Evolutionary conservation across 1,140 invertebrate species (phyloP), one percentile per base, ranked within the genome.

Genomic region (Halictus rubicundus): DNA sequence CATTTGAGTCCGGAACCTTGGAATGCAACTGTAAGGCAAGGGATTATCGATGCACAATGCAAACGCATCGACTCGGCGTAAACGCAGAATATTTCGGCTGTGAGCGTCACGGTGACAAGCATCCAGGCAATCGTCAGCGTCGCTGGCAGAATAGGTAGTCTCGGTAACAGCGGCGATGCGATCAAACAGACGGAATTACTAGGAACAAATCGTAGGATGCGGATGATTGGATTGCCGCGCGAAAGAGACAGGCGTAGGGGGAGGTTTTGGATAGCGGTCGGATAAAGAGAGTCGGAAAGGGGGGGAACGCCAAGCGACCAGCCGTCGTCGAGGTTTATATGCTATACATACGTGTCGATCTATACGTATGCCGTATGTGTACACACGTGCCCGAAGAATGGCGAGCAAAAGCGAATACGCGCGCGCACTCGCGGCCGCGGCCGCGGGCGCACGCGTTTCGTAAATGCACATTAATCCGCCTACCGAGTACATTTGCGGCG

Each of bases 391-490:
- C 9, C 39, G 39, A 7, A 9, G 37, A 42, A 23, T 7, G 9
- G 32, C 27, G 57, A 49, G 21, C 46, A 14, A 49, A 42, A 21
- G 78, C 32, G 37, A 23, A 32, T 59, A 70, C 72, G 46, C 81
- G 2, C 78, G 77, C 79, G 84, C 42, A 46, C 10, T 12, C 42
- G 42, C 42, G 42, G 42, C 42, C 42, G 78, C 32, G 49, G 23
- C 42, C 63, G 73, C 69, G 60, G 63, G 79, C 54, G 46, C 81
- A 2, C 78, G 74, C 79, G 84, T 82, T 83, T 81, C 71, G 82
- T 86, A 88, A 88, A 86, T 88, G 82, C 80, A 81, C 78, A 80
- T 84, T 88, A 88, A 88, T 88, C 86, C 85, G 82, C 70, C 78
- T 85, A 76, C 83, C 71, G 83, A 86, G 81, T 82, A 86, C 76